Evolutionary conservation across 2,113 vertebrate genomes (phyloP), one percentile per base, ranked within the genome.

Genomic region (Phasianus colchicus): DNA sequence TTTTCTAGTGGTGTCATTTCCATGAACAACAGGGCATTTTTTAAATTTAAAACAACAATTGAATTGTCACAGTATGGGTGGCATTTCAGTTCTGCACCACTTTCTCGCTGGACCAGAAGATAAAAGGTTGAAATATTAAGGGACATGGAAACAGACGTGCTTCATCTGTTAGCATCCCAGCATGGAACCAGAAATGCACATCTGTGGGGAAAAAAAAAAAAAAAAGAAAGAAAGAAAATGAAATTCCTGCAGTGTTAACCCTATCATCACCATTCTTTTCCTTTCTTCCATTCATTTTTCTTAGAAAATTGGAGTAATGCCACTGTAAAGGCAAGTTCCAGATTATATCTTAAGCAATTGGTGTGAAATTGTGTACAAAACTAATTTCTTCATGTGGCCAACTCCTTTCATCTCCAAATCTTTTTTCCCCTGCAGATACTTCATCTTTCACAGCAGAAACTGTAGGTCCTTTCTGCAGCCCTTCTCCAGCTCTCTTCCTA

Each of bases 31-130:
- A 20, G 43, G 84, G 64, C 36, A 29, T 86, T 92, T 95, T 90
- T 79, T 34, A 96, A 95, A 86, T 38, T 86, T 91, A 93, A 94
- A 95, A 22, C 43, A 92, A 88, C 70, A 88, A 94, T 82, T 91
- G 64, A 93, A 90, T 78, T 89, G 72, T 73, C 70, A 86, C 60
- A 65, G 17, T 93, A 93, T 78, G 48, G 70, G 77, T 76, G 83
- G 43, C 65, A 79, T 90, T 93, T 95, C 88, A 67, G 87, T 70
- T 85, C 92, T 74, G 69, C 64, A 82, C 70, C 54, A 73, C 50
- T 94, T 97, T 93, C 47, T 74, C 61, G 64, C 40, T 90, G 64
- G 58, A 88, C 86, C 45, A 95, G 66, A 93, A 75, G 65, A 72
- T 90, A 88, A 96, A 94, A 91, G 32, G 55, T 61, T 86, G 83